Evolutionary conservation across 2,797 vertebrate genomes (phyloP), one percentile per base, ranked within the genome.

Genomic region (Poecile montanus): DNA sequence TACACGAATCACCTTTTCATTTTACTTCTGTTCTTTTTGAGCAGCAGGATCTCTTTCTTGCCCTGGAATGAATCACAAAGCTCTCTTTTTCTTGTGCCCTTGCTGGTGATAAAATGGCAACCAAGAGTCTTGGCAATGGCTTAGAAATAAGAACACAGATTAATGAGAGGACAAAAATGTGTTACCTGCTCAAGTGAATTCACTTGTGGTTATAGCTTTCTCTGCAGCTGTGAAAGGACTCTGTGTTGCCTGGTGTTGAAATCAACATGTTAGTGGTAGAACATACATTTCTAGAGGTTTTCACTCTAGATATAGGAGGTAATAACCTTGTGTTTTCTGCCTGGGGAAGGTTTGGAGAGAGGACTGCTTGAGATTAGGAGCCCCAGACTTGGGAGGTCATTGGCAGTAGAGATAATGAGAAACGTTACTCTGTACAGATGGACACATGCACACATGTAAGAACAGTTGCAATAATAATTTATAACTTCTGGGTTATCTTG

Each of bases 51-150:
- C 48, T 94, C 50, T 74, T 67, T 73, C 40, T 81, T 79, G 40
- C 51, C 38, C 63, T 86, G 61, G 32, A 74, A 61, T 94, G 85
- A 87, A 76, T 89, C 18, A 56, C 44, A 40, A 73, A 76, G 48
- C 40, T 62, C 25, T 61, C 27, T 73, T 50, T 48, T 21, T 45
- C 10, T 63, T 70, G 9, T 66, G n/a, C 25, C 30, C 19, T 92
- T 76, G 50, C 30, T 88, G n/a, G 42, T 80, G 50, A n/a, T 83
- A 81, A 94, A 95, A 68, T 72, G 54, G 54, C 45, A 94, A 71
- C 72, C 27, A 56, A 32, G 44, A 76, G 38, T 58, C 45, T 81
- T 93, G 40, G 77, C n/a, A 53, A 4, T 38, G 38, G 42, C 27
- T 80, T 89, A 56, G 65, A 66, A 77, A 23, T 71, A 66, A 77